Base-by-base conservation (phyloP, 2,797 vertebrate species). In the Scolopax bukidnonensis region DNA sequence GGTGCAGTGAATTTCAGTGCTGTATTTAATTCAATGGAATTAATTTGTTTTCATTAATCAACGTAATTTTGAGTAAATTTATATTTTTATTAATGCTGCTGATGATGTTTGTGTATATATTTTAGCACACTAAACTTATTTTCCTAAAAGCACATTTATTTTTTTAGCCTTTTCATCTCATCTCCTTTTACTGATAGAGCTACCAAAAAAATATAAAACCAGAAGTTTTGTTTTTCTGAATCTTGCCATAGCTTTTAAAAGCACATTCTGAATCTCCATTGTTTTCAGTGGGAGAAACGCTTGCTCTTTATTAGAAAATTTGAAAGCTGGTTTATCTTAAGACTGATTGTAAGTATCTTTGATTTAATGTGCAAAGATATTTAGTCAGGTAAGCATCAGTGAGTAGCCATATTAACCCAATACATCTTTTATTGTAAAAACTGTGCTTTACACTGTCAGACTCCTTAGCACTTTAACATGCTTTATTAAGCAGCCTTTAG, bases 371-470 rank as follows among this genome's bases (percentile, higher is more conserved):
- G 98, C 98, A 93, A 97, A 98, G 98, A 98, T 98, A 98, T 98
- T 99, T 99, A 99, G 99, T 99, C 99, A 99, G 98, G 99, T 99
- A 99, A 99, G 99, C 99, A 99, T 99, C 99, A 99, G 98, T 99
- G 99, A 98, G 98, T 99, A 98, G 98, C 99, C 99, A 98, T 99
- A 99, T 99, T 99, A 99, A 98, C 98, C 98, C 98, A 99, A 99
- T 99, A 99, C 98, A 99, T 99, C 99, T 99, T 99, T 98, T 98
- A 99, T 99, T 99, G 98, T 99, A 99, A 99, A 99, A 99, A 99
- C 99, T 99, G 98, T 98, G 98, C 98, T 99, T 98, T 98, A 98
- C 98, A 99, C 98, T 98, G 99, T 98, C 98, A 98, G 98, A 98
- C 98, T 98, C 98, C 98, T 98, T 98, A 99, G 98, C 98, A 98